Evolutionary conservation across 2,113 vertebrate species (phyloP), one percentile per base, ranked within the genome.

Genomic region (Hyaena hyaena): DNA sequence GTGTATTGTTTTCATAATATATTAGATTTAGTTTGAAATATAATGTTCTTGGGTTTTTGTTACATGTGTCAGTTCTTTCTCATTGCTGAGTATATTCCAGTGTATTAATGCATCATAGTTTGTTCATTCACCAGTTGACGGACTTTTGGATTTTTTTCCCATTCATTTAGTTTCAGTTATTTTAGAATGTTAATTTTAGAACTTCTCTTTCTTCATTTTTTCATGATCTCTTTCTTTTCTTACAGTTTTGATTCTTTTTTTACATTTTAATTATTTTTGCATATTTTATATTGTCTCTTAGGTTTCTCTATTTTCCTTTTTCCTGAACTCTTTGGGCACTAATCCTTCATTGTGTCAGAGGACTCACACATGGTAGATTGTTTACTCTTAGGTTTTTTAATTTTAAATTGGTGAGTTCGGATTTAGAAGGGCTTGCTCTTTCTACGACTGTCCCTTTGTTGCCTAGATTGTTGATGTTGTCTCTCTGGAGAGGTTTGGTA

Each of bases 141-240:
- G 19, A 82, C 66, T 61, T 93, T 93, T 65, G 77, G 28, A 53
- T 45, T 90, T n/a, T n/a, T 50, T 21, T 23, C 53, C 39, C 33
- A 55, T 97, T 2, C 35, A 33, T 71, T 95, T 79, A 79, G 35
- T 92, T 86, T 88, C 33, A 19, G 24, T 96, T 93, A 80, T 90
- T 95, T 86, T 50, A 85, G 45, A 93, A 50, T 93, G 68, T 74
- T 95, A 76, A 89, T 85, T 73, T 89, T 85, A 95, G 45, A 97
- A 45, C 53, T 73, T 96, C 55, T 88, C 76, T 94, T 94, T 58
- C 21, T 88, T 76, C 16, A 39, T 45, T 88, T 88, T 90, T 93
- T 95, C 17, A 87, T 69, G 66, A 15, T 66, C 31, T 86, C 19
- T 93, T 71, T 71, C 31, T 65, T 77, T 71, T 79, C 15, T 81